phyloP scores from a whole-genome alignment of 2,797 vertebrate species.

The Pelodytes ibericus region DNA sequence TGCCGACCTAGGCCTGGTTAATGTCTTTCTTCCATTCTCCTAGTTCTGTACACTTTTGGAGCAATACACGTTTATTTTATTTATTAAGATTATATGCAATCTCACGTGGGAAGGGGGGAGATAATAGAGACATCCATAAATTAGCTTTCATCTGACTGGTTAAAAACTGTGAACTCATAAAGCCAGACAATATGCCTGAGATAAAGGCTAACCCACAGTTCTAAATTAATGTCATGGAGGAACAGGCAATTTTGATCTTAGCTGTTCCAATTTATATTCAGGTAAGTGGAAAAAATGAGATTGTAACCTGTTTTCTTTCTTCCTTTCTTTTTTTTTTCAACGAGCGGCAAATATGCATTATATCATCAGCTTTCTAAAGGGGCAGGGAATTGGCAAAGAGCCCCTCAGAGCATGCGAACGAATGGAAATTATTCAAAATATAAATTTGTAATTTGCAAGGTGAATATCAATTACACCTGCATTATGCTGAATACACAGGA shows the following conservation, averaged over 20 bases:
- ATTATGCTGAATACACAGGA: constrained; percentile 12
- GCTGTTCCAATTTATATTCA: constrained; percentile 49
- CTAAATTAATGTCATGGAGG: constrained; percentile 39
- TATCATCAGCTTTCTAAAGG: constrained; percentile 43
- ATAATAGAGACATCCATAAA: constrained; percentile 31
- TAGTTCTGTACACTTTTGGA: neutral
- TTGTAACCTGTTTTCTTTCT: constrained; percentile 35
- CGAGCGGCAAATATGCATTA: constrained; percentile 45
- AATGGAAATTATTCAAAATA: constrained; percentile 40
- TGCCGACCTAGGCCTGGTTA: too few relatives aligned
- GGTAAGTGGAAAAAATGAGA: constrained; percentile 46
- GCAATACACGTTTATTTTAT: constrained; percentile 4
- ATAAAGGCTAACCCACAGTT: constrained; percentile 23
- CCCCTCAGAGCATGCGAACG: constrained; percentile 8
- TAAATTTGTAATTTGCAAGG: constrained; percentile 48
- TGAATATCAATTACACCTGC: constrained; percentile 34
- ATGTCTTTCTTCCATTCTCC: too few relatives aligned
- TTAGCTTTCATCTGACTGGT: constrained; percentile 27
- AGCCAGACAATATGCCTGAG: constrained; percentile 8
- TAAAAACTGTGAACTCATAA: constrained; percentile 20
- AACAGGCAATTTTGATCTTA: constrained; percentile 37
- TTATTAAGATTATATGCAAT: constrained; percentile 19
- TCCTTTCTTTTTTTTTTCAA: constrained; percentile 15
- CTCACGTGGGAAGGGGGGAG: constrained; percentile 16
- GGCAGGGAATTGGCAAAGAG: constrained; percentile 27